Percentiles rank a stretch among this genome's conserved stretches.
These are phyloP conservation scores for Prinia subflava DNA, from an alignment of 2,113 vertebrate genomes.

Conservation along the genomic window DNA sequence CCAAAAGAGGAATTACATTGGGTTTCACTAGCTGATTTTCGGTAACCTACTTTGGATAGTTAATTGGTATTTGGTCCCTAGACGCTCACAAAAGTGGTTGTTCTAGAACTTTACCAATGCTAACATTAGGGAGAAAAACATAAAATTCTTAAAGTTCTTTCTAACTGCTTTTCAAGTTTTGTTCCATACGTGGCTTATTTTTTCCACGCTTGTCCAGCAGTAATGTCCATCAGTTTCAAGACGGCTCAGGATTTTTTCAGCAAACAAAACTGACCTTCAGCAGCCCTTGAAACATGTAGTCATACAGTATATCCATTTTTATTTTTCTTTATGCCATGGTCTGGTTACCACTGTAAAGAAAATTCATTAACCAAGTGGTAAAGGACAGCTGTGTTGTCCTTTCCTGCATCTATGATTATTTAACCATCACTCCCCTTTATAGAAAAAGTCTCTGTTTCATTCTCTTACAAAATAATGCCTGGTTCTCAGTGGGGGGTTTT, in stretches of 20 bases:
- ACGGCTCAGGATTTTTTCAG: not conserved
- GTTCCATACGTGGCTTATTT: not conserved
- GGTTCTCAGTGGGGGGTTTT: rapidly evolving
- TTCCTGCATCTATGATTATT: not conserved
- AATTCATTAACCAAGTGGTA: not conserved
- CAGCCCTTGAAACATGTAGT: not conserved
- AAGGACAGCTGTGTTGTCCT: not conserved
- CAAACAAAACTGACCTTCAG: not conserved
- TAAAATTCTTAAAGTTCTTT: not conserved
- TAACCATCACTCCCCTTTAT: not conserved
- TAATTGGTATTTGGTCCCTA: not conserved
- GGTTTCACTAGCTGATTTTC: not conserved
- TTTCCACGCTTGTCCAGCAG: not conserved
- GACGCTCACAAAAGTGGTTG: not conserved
- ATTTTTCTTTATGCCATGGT: not conserved
- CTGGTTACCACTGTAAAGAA: not conserved
- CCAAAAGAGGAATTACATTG: not conserved
- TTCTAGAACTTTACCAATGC: not conserved
- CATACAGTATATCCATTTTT: not conserved
- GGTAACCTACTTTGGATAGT: not conserved
- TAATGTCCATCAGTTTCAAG: not conserved
- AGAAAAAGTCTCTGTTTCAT: not conserved
- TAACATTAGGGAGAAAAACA: not conserved
- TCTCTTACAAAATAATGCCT: not conserved
- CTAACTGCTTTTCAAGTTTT: not conserved